phyloP scores from a whole-genome alignment of 2,888 invertebrate species.

The Platerodrilus igneus region DNA sequence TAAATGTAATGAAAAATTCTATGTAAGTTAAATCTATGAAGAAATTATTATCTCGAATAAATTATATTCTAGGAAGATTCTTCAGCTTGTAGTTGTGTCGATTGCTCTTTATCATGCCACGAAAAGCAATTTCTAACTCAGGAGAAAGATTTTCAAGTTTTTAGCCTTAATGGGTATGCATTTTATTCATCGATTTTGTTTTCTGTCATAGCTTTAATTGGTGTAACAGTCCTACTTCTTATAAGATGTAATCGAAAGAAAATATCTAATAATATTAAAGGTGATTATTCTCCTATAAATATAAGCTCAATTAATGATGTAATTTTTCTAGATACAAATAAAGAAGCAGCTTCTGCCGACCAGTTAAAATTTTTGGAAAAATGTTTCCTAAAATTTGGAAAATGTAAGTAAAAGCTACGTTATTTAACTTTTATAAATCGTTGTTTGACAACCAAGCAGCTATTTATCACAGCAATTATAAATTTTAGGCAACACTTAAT shows the following conservation, averaged over 20 bases:
- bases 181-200: slow-evolving; percentile 59
- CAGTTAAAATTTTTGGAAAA: slow-evolving; percentile 36
- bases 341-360: too few relatives aligned
- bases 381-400: slow-evolving; percentile 49
- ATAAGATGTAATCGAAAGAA: too few relatives aligned
- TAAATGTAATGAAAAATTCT: slow-evolving; percentile 58
- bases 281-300: too few relatives aligned
- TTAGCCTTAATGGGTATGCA: slow-evolving; percentile 59
- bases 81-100: slow-evolving; percentile 71
- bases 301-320: too few relatives aligned
- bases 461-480: too few relatives aligned
- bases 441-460: too few relatives aligned
- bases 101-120: slow-evolving; percentile 64
- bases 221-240: slow-evolving; percentile 19
- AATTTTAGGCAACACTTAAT: too few relatives aligned
- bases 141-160: slow-evolving; percentile 52
- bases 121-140: slow-evolving; percentile 46
- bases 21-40: slow-evolving; percentile 44
- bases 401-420: slow-evolving; percentile 36
- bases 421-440: neutral
- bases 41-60: neutral
- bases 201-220: slow-evolving; percentile 45
- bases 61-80: slow-evolving; percentile 46
- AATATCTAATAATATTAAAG: too few relatives aligned
- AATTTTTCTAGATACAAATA: too few relatives aligned